Evolutionary conservation across 1,140 invertebrate genomes (phyloP), one percentile per base, ranked within the genome.

Genomic region (Drosophila mayri): DNA sequence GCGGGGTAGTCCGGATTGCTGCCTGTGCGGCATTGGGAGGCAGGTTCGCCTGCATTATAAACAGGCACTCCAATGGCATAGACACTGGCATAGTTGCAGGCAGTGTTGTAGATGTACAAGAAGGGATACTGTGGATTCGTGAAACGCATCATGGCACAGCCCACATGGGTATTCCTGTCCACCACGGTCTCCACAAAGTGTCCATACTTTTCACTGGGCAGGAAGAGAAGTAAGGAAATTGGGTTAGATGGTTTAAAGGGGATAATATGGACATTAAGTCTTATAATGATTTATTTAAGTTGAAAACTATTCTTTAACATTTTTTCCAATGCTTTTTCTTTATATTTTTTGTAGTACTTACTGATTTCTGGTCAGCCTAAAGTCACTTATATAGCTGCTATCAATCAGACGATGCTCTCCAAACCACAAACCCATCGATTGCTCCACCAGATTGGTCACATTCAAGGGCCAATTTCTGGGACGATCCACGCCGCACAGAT

Each of bases 181-280:
- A 92, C 75, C 1, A 92, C 83, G 1, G 87, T 87, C 20, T 91
- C 91, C 28, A 87, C 90, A 82, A 92, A 92, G 52, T 92, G 91
- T 0, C 91, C 91, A 22, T 92, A 92, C 41, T 90, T 81, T 18
- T 91, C 88, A 6, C 91, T 92, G 18, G 0, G 41, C 46, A 40
- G 11, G 47, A 55, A 14, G 18, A 44, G 1, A 43, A 0, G 54
- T 0, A 9, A 46, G 12, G 1, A 61, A 57, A 30, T 14, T 20
- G 62, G 47, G 22, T 55, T 55, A 50, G 44, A 38, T 28, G 0
- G 10, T 20, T 4, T 46, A 20, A 8, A n/a, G 3, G 9, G 1
- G 8, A 6, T 2, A 22, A 8, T 46, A 40, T 30, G 22, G 22
- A 22, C 22, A 22, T 22, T 1, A 22, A n/a, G n/a, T 22, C 20